Conservation (phyloP, 2,797 vertebrate species). For the Phalanger gymnotis region DNA sequence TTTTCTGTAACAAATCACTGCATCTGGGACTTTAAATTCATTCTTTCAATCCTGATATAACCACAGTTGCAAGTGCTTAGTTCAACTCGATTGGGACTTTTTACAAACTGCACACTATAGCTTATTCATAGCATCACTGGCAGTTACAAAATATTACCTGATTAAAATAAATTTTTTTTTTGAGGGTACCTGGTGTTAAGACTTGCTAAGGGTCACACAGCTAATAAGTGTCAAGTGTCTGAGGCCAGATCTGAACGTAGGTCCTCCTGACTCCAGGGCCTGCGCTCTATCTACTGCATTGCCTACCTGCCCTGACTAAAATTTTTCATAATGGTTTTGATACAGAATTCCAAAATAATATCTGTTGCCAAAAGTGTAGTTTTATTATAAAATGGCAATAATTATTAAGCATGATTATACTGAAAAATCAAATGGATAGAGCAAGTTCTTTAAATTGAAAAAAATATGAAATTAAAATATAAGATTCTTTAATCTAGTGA, state of each 20-base stretch:
- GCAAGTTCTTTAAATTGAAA: neutral
- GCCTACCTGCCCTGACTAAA: neutral
- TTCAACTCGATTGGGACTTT: neutral
- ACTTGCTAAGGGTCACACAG: too few species aligned
- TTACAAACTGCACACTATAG: neutral
- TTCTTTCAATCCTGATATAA: neutral
- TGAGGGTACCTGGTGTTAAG: too few species aligned
- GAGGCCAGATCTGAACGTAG: too few species aligned
- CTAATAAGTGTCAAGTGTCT: too few species aligned
- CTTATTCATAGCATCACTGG: slow-evolving; percentile 26
- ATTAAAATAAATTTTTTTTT: neutral
- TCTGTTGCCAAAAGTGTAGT: neutral
- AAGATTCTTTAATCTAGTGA: neutral
- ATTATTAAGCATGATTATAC: neutral
- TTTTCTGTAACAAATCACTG: neutral
- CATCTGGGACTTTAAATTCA: neutral
- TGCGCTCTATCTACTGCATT: too few species aligned
- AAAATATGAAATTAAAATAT: slow-evolving; percentile 17
- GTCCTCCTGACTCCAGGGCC: too few species aligned
- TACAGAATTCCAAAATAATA: neutral
- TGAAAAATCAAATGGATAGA: neutral
- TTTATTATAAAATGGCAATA: neutral
- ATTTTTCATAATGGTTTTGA: neutral
- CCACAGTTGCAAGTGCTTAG: neutral
- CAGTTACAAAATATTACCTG: slow-evolving; percentile 18